Evolutionary conservation across 2,113 vertebrate species (phyloP).

Genomic region (Sisor rabdophorus): DNA sequence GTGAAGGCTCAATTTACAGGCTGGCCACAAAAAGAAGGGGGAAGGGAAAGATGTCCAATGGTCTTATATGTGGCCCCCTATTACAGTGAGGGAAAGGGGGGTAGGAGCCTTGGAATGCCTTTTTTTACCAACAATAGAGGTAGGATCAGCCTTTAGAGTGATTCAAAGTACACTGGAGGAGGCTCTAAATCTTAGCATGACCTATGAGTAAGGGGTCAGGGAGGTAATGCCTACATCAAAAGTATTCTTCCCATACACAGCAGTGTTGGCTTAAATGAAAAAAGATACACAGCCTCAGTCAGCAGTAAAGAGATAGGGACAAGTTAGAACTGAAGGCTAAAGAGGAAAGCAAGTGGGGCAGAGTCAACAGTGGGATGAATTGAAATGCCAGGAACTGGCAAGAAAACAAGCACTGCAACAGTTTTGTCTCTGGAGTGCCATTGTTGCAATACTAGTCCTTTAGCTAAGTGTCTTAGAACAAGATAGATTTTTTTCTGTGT

Average conservation of each 20-base stretch:
- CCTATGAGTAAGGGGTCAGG: constrained; percentile 66
- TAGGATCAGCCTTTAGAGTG: constrained; percentile 63
- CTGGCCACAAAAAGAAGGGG: constrained; percentile 43
- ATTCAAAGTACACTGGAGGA: constrained; percentile 71
- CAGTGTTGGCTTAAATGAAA: constrained; percentile 59
- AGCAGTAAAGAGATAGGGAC: constrained; percentile 51
- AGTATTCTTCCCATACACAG: constrained; percentile 57
- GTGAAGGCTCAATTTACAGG: constrained; percentile 52
- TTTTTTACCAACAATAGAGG: constrained; percentile 61
- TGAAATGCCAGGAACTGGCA: constrained; percentile 54
- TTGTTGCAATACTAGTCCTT: constrained; percentile 21
- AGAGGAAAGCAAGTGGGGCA: constrained; percentile 31
- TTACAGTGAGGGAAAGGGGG: constrained; percentile 65
- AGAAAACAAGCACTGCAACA: constrained; percentile 42
- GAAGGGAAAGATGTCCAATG: constrained; percentile 56
- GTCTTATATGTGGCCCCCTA: constrained; percentile 61
- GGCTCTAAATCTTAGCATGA: constrained; percentile 63
- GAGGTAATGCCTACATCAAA: constrained; percentile 76
- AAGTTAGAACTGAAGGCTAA: constrained; percentile 24
- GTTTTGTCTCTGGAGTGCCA: constrained; percentile 37
- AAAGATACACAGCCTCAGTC: constrained; percentile 74
- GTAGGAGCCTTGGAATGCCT: constrained; percentile 48
- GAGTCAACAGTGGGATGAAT: constrained; percentile 64
- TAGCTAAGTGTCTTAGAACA: constrained; percentile 25
- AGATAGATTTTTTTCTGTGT: constrained; percentile 18